Base-by-base conservation (phyloP, 2,797 vertebrate species). In the Diplodus puntazzo region DNA sequence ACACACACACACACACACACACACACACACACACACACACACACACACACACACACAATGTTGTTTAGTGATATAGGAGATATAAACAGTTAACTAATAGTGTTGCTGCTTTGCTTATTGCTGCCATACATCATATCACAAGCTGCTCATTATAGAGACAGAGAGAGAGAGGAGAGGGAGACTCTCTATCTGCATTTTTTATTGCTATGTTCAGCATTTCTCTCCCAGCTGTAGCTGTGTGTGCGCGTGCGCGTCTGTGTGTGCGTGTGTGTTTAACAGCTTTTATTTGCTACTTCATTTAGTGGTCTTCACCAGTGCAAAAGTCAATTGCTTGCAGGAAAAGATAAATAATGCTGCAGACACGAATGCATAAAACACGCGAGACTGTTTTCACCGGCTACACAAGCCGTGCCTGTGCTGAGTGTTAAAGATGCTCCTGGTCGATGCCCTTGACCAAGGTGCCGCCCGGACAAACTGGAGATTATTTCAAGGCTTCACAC, bases 151-250 rank as follows among this genome's bases (percentile, higher is more conserved):
- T 94, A 93, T 88, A 83, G 73, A 87, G 86, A 92, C 80, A 78
- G 45, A 71, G 65, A 79, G 82, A 67, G 69, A 63, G 83, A 65
- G 68, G 53, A 73, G 75, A 69, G 66, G 62, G 79, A 78, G 80
- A 78, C 25, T 65, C 25, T 65, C 75, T 78, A 91, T 94, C 90
- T 93, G 91, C 88, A 93, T 92, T 74, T 88, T 92, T 90, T 93
- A 91, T 88, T 92, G 90, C 92, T 84, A 75, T 61, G 73, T 90
- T 93, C 91, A 94, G 92, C 93, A 92, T 60, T 90, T 89, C 78
- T 82, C 80, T 62, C 52, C 80, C 78, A 84, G 81, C 80, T 83
- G 77, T 77, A 64, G 45, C 64, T 79, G 46, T 70, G 69, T 69
- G 59, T 27, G 16, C 45, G 55, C 25, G 65, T 55, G 55, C 54